Base-by-base conservation (phyloP, 1,140 invertebrate species). In the Mesaphorura yosii region DNA sequence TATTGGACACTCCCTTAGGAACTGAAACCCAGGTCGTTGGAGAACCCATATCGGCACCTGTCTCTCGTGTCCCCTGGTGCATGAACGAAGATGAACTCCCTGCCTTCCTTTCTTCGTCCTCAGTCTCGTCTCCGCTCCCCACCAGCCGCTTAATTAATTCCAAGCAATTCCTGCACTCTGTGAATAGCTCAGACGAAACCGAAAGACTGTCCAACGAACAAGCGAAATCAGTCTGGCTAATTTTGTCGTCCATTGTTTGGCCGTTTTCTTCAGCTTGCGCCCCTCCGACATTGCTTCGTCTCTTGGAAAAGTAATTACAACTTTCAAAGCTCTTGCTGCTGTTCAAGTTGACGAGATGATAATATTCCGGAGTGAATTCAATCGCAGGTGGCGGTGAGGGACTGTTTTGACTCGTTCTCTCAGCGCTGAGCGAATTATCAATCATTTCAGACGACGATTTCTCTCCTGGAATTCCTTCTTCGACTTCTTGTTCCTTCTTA, bases 291-390 rank as follows among this genome's bases (percentile, higher is more conserved):
- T 41, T 41, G 10, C 22, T 41, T 7, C 10, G 22, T 10, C 5
- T 14, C 14, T 51, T 3, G 40, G 25, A 20, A 53, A 40, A 27
- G 51, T 61, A 51, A 52, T 57, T 57, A 47, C 58, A 56, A 26
- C 49, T 53, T 40, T 58, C 53, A 26, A 53, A 58, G 29, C 55
- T 38, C 49, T 58, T 56, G 23, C 56, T 62, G 17, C 60, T 57
- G 28, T 56, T n/a, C n/a, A n/a, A 62, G 39, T 62, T 62, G 41
- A 53, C 60, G 38, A 62, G 60, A 44, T 50, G 53, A 53, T 62
- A 62, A 46, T 49, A 62, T 38, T 58, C 60, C 5, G 60, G 60
- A 17, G 51, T 58, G 48, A 62, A 62, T 53, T 62, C 54, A 57
- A 57, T 60, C 51, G 54, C 56, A 56, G 58, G 58, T 47, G 57